Evolutionary conservation across 2,113 vertebrate genomes (phyloP).

Genomic region (Speoplatyrhinus poulsoni): DNA sequence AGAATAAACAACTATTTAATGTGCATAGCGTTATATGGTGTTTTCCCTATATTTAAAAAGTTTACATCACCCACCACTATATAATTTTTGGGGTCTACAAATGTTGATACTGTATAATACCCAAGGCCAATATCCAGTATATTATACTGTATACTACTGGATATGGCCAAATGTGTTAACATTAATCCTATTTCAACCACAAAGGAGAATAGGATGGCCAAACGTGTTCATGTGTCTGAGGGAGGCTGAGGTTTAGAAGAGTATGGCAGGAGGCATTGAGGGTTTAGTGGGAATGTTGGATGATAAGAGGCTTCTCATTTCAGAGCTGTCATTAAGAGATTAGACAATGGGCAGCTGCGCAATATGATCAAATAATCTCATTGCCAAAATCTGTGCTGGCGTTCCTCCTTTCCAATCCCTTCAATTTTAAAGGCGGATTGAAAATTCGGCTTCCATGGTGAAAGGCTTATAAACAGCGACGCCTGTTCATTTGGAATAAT

Average conservation of each 20-base stretch:
- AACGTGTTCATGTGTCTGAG: slow-evolving; percentile 32
- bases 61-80: neutral
- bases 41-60: neutral
- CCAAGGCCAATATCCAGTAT: too few species aligned
- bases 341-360: slow-evolving; percentile 54
- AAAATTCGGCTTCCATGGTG: slow-evolving; percentile 30
- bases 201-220: slow-evolving; percentile 4
- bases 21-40: neutral
- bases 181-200: slow-evolving; percentile 24
- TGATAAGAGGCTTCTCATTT: slow-evolving; percentile 59
- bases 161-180: neutral
- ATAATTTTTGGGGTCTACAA: neutral
- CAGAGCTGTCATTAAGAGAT: slow-evolving; percentile 57
- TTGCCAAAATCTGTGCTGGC: slow-evolving; percentile 52
- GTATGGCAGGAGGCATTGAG: slow-evolving; percentile 25
- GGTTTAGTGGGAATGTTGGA: slow-evolving; percentile 55
- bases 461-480: neutral
- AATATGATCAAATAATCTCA: slow-evolving; percentile 51
- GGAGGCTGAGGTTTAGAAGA: slow-evolving; percentile 35
- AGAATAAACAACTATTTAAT: slow-evolving; percentile 68
- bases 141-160: too few species aligned
- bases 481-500: too few species aligned
- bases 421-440: slow-evolving; percentile 43
- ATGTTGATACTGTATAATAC: too few species aligned
- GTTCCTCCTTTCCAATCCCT: slow-evolving; percentile 61